Evolutionary conservation across 2,797 vertebrate genomes (phyloP).

Genomic region (Rhynchonycteris naso): DNA sequence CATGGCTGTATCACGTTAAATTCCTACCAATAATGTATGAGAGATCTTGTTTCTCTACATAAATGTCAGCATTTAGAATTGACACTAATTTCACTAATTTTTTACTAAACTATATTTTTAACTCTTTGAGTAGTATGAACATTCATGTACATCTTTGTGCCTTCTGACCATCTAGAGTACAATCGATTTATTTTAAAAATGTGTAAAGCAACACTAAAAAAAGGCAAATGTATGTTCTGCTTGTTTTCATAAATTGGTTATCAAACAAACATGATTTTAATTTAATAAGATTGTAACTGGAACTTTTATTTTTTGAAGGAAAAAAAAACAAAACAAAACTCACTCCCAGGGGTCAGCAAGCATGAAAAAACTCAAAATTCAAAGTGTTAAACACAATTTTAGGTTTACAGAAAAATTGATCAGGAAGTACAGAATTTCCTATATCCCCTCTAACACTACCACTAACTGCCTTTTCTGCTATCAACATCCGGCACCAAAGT

Average conservation of each 20-base stretch:
- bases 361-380: too few species aligned
- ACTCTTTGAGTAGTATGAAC: neutral
- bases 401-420: neutral
- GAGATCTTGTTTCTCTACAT: neutral
- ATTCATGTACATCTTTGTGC: too few species aligned
- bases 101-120: neutral
- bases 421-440: neutral
- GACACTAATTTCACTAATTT: neutral
- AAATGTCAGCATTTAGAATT: neutral
- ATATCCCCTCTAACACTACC: neutral
- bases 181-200: too few species aligned
- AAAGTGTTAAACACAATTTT: neutral
- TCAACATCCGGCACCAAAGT: neutral
- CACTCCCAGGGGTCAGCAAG: too few species aligned
- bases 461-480: neutral
- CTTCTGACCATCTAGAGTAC: too few species aligned
- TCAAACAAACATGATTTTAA: too few species aligned
- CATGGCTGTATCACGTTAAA: neutral
- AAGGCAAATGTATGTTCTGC: too few species aligned
- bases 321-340: too few species aligned
- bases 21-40: neutral
- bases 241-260: too few species aligned
- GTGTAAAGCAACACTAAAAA: too few species aligned
- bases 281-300: too few species aligned
- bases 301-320: too few species aligned